Evolutionary conservation across 2,113 vertebrate genomes (phyloP).

Genomic region (Arenaria interpres): DNA sequence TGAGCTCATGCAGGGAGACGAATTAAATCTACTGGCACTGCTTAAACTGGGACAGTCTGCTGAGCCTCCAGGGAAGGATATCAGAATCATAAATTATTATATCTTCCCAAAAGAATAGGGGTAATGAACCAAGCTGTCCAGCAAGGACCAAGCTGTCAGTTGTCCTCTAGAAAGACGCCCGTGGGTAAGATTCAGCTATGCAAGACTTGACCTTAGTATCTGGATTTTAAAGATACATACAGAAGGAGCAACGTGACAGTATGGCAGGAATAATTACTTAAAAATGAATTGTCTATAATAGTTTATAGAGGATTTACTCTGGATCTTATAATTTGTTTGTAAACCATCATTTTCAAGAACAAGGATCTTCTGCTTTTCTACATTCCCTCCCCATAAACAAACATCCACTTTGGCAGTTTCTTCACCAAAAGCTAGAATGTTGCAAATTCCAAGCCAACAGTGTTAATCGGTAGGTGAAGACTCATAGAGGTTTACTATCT

Average conservation of each 20-base stretch:
- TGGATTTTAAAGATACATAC: neutral
- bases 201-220: neutral
- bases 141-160: neutral
- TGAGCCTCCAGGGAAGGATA: slow-evolving; percentile 35
- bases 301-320: neutral
- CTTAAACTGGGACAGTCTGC: slow-evolving; percentile 24
- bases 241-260: neutral
- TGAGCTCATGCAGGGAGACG: slow-evolving; percentile 24
- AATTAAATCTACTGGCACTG: slow-evolving; percentile 30
- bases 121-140: slow-evolving; percentile 23
- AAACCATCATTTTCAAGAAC: neutral
- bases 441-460: neutral
- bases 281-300: neutral
- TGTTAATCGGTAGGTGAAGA: neutral
- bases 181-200: neutral
- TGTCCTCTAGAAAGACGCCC: neutral
- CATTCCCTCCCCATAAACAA: neutral
- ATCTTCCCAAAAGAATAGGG: neutral
- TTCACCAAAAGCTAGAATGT: neutral
- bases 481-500: neutral
- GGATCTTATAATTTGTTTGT: neutral
- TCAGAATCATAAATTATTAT: neutral
- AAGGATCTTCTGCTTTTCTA: neutral
- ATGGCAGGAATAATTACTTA: neutral
- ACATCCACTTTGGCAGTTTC: neutral